Base-by-base conservation (phyloP, 1,140 invertebrate genomes). In the Drosophila santomea region DNA sequence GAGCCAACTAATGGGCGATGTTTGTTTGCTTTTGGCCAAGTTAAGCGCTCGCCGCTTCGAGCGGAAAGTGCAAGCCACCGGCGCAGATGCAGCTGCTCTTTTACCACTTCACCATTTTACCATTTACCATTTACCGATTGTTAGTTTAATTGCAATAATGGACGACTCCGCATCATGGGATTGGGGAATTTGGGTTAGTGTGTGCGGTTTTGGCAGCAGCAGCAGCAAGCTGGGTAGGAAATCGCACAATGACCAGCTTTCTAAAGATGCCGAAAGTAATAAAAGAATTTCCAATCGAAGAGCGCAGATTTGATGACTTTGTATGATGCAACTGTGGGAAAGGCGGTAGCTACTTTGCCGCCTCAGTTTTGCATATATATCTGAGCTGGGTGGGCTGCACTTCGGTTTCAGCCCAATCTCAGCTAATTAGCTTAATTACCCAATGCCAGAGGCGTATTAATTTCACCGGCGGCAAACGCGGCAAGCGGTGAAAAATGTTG, bases 401-500 rank as follows among this genome's bases (percentile, higher is more conserved):
- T 71, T 83, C 50, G 48, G 43, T 61, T 62, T 51, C 62, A 74
- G 51, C 59, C 68, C 67, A 72, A 52, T 58, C 45, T 59, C 63
- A 52, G 38, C 82, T 85, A 88, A 86, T 86, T 86, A 86, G 83
- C 75, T 88, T 86, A 86, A 86, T 86, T 88, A 81, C 71, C 80
- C 39, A 59, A 68, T 80, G 59, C 52, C 35, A 59, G 67, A 60
- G 61, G 68, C 58, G 74, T 54, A 60, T 73, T 86, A 61, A 86
- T 78, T 81, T 85, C 48, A 63, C 77, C 52, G 45, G 47, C 38
- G 64, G 59, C 76, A 60, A 76, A 64, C 52, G 47, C 38, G 64
- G 59, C 76, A 60, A 76, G 61, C 52, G 56, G 61, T 62, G 79
- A 69, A 78, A 72, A 54, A 75, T 82, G 75, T 74, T 71, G 56